These are phyloP conservation scores for Orthosia incerta DNA, from an alignment of 2,888 invertebrate genomes.

Conservation along the genomic window DNA sequence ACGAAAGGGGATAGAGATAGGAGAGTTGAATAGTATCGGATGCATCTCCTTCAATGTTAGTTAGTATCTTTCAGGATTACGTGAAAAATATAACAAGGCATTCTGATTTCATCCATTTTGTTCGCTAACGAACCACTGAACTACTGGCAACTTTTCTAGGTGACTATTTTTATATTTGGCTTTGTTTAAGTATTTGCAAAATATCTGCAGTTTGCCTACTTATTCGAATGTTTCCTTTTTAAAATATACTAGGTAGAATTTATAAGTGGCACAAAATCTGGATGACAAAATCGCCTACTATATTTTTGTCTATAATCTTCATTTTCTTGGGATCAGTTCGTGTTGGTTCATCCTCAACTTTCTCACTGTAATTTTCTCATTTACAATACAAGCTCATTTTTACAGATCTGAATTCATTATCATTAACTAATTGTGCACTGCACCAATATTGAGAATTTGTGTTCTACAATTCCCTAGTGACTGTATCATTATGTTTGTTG, in stretches of 20 bases:
- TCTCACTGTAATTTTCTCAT: neutral
- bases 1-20: neutral
- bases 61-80: neutral
- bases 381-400: neutral
- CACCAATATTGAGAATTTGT: neutral
- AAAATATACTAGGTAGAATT: neutral
- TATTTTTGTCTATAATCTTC: neutral
- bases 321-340: neutral
- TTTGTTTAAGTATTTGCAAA: neutral
- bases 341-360: neutral
- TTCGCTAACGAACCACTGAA: too few relatives aligned
- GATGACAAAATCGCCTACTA: neutral
- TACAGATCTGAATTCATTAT: neutral
- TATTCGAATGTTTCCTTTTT: neutral
- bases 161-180: neutral
- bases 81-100: neutral
- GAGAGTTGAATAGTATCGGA: neutral
- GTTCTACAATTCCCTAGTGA: neutral
- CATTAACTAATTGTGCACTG: neutral
- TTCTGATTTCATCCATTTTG: neutral
- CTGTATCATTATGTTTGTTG: neutral
- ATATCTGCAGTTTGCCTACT: neutral
- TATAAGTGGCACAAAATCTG: neutral
- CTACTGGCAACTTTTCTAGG: neutral
- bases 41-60: constrained; percentile 3